Base-by-base conservation (phyloP, 2,113 vertebrate genomes). In the Proteles cristata region DNA sequence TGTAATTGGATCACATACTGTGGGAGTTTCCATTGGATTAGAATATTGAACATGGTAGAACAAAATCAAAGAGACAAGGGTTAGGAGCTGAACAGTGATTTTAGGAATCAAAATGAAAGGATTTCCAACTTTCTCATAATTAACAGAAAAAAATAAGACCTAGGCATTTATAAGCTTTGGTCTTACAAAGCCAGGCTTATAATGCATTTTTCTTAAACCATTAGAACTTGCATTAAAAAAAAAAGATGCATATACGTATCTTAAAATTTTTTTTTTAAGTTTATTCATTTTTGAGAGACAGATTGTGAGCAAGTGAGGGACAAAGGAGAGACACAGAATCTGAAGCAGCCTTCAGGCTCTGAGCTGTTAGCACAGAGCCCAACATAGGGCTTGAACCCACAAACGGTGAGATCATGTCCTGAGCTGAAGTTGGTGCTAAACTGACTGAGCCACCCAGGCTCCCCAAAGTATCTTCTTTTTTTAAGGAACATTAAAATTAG, bases 41-140 rank as follows among this genome's bases (percentile, higher is more conserved):
- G 74, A 93, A 97, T 96, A 88, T 61, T 92, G 68, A 93, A 90
- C 77, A 66, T 71, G 35, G n/a, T 55, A n/a, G 76, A 31, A 96
- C 48, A 0, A 15, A 85, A 81, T 87, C 83, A 94, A 74, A 94
- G 50, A 45, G 28, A 92, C 65, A 65, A 88, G 12, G 33, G 5
- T 48, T 45, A 76, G 43, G 43, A 48, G 43, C 73, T 76, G 43
- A 43, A 26, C 26, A 48, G 73, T 73, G n/a, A 39, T 73, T 73
- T 76, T 25, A 14, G 39, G 43, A 76, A 76, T 45, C 73, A 76
- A 93, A 93, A 87, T 71, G 81, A 96, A 86, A 87, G 1, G 15
- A 77, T 74, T 81, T 43, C 68, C 92, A 65, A 69, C 28, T 16
- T 89, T 87, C 48, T 90, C 17, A 63, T 73, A 93, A 84, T 58